Evolutionary conservation across 2,888 invertebrate species (phyloP), one percentile per base, ranked within the genome.

Genomic region (Calameuta pallipes): DNA sequence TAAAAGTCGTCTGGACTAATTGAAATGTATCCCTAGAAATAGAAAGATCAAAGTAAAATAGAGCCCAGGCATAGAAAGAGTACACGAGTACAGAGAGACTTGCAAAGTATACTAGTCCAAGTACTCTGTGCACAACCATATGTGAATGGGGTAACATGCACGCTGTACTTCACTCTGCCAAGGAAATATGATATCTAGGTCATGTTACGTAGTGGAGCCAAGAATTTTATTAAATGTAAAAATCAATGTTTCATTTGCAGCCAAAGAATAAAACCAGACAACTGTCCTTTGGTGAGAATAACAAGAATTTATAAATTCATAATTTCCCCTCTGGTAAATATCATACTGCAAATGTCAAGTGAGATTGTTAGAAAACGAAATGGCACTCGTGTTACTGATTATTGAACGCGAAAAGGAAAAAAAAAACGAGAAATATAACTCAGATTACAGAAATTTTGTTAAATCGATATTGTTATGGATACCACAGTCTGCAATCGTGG

Each of bases 391-490:
- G 80, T 82, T 80, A 83, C 85, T 80, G 82, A 83, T 84, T 80
- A 79, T 78, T 79, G 33, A 73, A 77, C 81, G 56, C 70, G 76
- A 80, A 76, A 79, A n/a, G n/a, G n/a, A n/a, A 79, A 74, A 77
- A 79, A 78, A 82, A 81, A 71, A 31, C 31, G 31, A 36, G n/a
- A 74, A 69, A 77, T 36, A 30, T 41, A 56, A 56, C 23, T 56
- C 56, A 56, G 56, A 56, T 23, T 4, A 56, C 77, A 81, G 79
- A 80, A 81, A 82, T 80, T 76, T 79, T 88, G 87, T 90, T 90
- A 84, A 88, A 86, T 87, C 90, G 88, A 91, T 90, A 81, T 87
- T 87, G 90, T 89, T 88, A 90, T 87, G 87, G 88, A 88, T 86
- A 90, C 89, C 81, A 56, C 56, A 80, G 77, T 81, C 82, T 83